Evolutionary conservation across 2,113 vertebrate species (phyloP), one percentile per base, ranked within the genome.

Genomic region (Porphyrio hochstetteri): DNA sequence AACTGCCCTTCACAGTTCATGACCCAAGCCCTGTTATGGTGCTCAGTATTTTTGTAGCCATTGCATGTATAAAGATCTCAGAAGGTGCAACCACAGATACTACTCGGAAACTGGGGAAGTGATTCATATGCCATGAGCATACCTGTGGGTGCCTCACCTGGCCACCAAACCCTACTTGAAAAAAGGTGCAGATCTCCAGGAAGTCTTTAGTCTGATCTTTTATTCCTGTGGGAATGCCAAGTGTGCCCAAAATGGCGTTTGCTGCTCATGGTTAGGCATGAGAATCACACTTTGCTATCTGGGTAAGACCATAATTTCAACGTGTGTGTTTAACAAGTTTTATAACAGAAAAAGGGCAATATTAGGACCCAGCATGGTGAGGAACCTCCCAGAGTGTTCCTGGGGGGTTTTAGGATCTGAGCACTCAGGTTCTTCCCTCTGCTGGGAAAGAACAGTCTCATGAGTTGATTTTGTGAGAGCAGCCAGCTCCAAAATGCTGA

Each of bases 171-270:
- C 9, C 40, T 42, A 2, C 25, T 5, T 42, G 23, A n/a, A 11
- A 11, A 63, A 63, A 33, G 15, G 17, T 0, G 0, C 2, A 10
- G 20, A 13, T 67, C 6, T 65, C 7, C 3, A 1, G 3, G 12
- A 10, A 28, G 10, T 50, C 13, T 75, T 60, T 36, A 11, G 8
- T 52, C n/a, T 56, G n/a, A 33, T 24, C 56, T 71, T 3, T 9
- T 17, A 38, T 13, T 31, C 40, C 48, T 61, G 11, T 40, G n/a
- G 70, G 56, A 78, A 46, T 44, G 9, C 4, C 33, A 16, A 9
- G 8, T 10, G 7, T 13, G 9, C 19, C 78, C 25, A 19, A 6
- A 82, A 36, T 6, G 7, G 5, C 20, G 10, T 11, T 90, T 69
- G 14, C 12, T 5, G 1, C 33, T 20, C 15, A 0, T 12, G 27